phyloP scores from a whole-genome alignment of 2,113 vertebrate species.

The Channa argus region DNA sequence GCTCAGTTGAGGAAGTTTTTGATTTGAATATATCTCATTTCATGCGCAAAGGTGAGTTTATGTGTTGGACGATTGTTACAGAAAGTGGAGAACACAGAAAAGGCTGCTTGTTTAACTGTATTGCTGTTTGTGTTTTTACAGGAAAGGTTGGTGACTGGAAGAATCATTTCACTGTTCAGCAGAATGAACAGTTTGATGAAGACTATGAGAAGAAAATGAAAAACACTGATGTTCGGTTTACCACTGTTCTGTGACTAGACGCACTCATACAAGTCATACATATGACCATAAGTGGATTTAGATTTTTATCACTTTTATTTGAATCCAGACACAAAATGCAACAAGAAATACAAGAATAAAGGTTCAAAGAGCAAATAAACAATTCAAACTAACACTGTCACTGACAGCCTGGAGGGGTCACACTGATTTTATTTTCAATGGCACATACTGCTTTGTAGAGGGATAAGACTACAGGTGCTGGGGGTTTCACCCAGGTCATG shows the following conservation, averaged over 20 bases:
- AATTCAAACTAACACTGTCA: constrained; percentile 57
- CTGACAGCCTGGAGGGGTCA: constrained; percentile 31
- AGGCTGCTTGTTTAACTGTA: neutral
- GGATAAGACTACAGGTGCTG: constrained; percentile 28
- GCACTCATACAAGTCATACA: too few relatives aligned
- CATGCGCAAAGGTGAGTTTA: constrained; percentile 68
- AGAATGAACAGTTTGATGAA: constrained; percentile 65
- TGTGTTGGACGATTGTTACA: neutral
- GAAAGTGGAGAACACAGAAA: neutral
- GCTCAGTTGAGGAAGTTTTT: constrained; percentile 42
- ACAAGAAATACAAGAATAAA: constrained; percentile 70
- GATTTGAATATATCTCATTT: constrained; percentile 74
- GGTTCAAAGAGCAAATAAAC: constrained; percentile 56
- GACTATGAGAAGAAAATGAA: constrained; percentile 69
- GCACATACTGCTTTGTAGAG: constrained; percentile 52
- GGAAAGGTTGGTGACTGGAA: constrained; percentile 76
- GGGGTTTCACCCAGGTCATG: constrained; percentile 28
- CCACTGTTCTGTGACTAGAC: constrained; percentile 31
- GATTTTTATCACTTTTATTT: constrained; percentile 70
- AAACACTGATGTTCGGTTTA: constrained; percentile 51
- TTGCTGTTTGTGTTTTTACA: constrained; percentile 11
- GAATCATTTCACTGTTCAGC: constrained; percentile 58
- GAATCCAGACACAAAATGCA: constrained; percentile 72
- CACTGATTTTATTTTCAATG: constrained; percentile 53
- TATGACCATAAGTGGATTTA: constrained; percentile 1